Conservation (phyloP, 2,797 vertebrate genomes). For the Thaleichthys pacificus region DNA sequence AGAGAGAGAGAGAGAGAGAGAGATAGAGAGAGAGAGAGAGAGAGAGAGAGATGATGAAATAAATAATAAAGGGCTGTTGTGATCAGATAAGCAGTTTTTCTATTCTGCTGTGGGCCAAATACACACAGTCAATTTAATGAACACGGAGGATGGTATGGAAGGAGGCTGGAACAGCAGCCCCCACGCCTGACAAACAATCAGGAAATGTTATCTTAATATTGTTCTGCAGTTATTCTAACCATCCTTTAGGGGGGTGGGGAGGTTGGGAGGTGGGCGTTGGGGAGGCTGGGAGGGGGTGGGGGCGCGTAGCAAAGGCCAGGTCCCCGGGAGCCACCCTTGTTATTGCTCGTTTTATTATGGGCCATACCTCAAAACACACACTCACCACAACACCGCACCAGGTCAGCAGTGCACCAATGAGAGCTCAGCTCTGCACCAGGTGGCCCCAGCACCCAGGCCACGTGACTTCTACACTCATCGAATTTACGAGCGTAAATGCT, state of each 20-base stretch:
- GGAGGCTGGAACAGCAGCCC: conserved; percentile 70
- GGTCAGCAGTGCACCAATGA: not conserved
- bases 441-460: not conserved
- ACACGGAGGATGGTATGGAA: conserved; percentile 78
- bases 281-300: conserved; percentile 48
- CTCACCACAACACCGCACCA: conserved; percentile 38
- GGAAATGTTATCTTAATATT: conserved; percentile 89
- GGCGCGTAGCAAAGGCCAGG: conserved; percentile 68
- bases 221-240: conserved; percentile 87
- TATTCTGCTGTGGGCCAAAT: conserved; percentile 78
- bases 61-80: conserved; percentile 74
- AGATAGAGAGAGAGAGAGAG: not conserved
- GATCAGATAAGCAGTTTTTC: conserved; percentile 78
- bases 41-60: conserved; percentile 65
- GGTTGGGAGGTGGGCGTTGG: conserved; percentile 10
- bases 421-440: not conserved
- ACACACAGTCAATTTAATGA: conserved; percentile 84
- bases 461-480: conserved; percentile 40
- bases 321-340: conserved; percentile 87
- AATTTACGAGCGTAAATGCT: conserved; percentile 57
- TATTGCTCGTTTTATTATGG: conserved; percentile 95
- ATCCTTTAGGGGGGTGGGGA: conserved; percentile 81
- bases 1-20: conserved; percentile 22
- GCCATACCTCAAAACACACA: conserved; percentile 80
- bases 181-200: conserved; percentile 81